Evolutionary conservation across 2,113 vertebrate species (phyloP).

Genomic region (Xiphophorus hellerii): DNA sequence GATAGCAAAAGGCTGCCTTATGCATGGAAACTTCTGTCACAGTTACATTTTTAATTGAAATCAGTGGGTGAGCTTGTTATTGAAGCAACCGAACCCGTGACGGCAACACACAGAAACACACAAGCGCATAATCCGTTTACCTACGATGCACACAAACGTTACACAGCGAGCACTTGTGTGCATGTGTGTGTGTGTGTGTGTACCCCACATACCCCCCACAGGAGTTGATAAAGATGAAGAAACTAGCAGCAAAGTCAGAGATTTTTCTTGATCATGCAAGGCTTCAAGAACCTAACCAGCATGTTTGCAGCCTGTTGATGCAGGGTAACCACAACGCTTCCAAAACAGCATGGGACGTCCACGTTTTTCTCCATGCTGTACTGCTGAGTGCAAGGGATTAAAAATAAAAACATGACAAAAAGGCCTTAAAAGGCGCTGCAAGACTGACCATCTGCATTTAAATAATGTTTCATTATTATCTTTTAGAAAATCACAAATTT

Average conservation of each 20-base stretch:
- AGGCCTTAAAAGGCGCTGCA: slow-evolving; percentile 1
- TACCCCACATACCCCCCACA: slow-evolving; percentile 7
- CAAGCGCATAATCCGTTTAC: slow-evolving; percentile 23
- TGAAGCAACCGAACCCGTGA: slow-evolving; percentile 36
- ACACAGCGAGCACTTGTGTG: slow-evolving; percentile 7
- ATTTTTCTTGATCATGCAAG: slow-evolving; percentile 62
- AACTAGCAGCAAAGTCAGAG: slow-evolving; percentile 50
- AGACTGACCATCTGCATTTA: slow-evolving; percentile 11
- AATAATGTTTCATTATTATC: slow-evolving; percentile 2
- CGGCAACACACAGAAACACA: slow-evolving; percentile 24
- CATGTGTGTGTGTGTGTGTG: not conserved
- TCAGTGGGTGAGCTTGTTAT: slow-evolving; percentile 71
- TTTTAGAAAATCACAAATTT: slow-evolving; percentile 11
- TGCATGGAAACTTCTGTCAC: slow-evolving; percentile 48
- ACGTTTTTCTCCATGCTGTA: slow-evolving; percentile 18
- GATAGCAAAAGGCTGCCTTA: slow-evolving; percentile 35
- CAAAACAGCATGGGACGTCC: slow-evolving; percentile 23
- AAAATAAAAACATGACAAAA: slow-evolving; percentile 15
- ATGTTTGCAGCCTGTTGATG: slow-evolving; percentile 51
- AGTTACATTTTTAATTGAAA: slow-evolving; percentile 63
- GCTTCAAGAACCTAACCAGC: slow-evolving; percentile 38
- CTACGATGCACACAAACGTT: slow-evolving; percentile 25
- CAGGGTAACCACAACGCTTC: slow-evolving; percentile 4
- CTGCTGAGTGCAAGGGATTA: slow-evolving; percentile 11
- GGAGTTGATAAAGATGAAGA: slow-evolving; percentile 56